These are phyloP conservation scores for Dryomyza anilis DNA, from an alignment of 2,888 invertebrate species.

Conservation along the genomic window DNA sequence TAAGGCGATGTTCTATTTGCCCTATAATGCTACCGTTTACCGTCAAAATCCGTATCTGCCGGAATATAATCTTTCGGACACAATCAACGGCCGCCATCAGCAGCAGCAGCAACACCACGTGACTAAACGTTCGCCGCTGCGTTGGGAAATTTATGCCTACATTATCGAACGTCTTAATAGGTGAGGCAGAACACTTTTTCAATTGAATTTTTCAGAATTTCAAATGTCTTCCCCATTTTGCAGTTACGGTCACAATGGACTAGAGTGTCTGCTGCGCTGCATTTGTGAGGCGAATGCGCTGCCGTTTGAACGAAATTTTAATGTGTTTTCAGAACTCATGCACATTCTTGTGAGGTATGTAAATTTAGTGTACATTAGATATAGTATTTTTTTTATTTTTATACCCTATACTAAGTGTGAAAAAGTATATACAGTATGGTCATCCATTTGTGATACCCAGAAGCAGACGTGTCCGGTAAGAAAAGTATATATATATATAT, in stretches of 20 bases:
- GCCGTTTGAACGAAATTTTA: constrained; percentile 43
- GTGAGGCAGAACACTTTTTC: constrained; percentile 34
- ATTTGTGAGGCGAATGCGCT: constrained; percentile 49
- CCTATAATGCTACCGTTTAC: constrained; percentile 49
- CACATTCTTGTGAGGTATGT: constrained; percentile 49
- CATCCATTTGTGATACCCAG: too few relatives aligned
- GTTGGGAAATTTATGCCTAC: constrained; percentile 47
- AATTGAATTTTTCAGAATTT: neutral
- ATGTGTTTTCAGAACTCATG: constrained; percentile 47
- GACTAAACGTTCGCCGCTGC: constrained; percentile 34
- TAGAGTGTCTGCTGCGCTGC: constrained; percentile 48
- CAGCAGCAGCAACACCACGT: too few relatives aligned
- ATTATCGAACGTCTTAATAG: constrained; percentile 44
- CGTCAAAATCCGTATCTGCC: constrained; percentile 51
- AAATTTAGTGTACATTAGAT: neutral
- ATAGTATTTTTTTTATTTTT: neutral
- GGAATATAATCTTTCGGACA: constrained; percentile 42
- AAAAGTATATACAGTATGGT: too few relatives aligned
- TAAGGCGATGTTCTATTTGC: constrained; percentile 48
- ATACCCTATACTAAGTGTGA: too few relatives aligned
- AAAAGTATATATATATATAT: too few relatives aligned
- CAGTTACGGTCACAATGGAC: constrained; percentile 51
- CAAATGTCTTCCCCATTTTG: neutral
- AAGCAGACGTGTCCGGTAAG: too few relatives aligned
- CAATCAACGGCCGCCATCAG: constrained; percentile 15